Base-by-base conservation (phyloP, 1,140 invertebrate genomes). In the Himalopsyche phryganea region DNA sequence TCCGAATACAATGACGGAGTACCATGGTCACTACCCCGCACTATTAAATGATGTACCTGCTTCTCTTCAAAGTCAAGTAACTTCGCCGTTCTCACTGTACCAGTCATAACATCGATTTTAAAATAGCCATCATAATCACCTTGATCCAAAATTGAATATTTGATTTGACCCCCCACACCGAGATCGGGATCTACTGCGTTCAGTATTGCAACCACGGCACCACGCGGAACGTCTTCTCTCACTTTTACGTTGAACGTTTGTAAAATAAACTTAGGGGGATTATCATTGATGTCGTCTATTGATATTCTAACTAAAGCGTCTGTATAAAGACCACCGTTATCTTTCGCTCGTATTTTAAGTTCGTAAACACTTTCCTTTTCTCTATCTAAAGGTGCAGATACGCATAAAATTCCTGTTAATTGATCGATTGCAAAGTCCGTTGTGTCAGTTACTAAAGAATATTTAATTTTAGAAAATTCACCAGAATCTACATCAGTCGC, bases 251-350 rank as follows among this genome's bases (percentile, higher is more conserved):
- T 80, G 66, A 90, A 91, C 44, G 77, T 82, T 10, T 80, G 66
- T 1, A 88, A 70, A 19, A 83, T 81, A 63, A 94, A 95, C 41
- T 74, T 80, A 0, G 92, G 92, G 0, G 86, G 77, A 69, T 92
- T 92, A 71, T 95, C 92, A 66, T 95, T 95, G 11, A 91, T 84
- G 67, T 95, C 92, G 58, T 89, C 83, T 3, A 94, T 82, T 2
- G 80, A 77, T 13, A 94, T 80, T 13, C 87, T 72, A 15, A 92
- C 82, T 2, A 87, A 59, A 3, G 89, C 87, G 56, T 89, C 87
- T 0, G 87, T 83, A 60, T 84, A 84, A 3, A 91, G 70, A 1
- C 80, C 81, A 11, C 78, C 80, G 44, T 80, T 74, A 68, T 94
- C 92, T 11, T 82, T 83, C 0, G 91, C 92, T 18, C 85, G 76